Evolutionary conservation across 2,113 vertebrate genomes (phyloP).

Genomic region (Pogona vitticeps): DNA sequence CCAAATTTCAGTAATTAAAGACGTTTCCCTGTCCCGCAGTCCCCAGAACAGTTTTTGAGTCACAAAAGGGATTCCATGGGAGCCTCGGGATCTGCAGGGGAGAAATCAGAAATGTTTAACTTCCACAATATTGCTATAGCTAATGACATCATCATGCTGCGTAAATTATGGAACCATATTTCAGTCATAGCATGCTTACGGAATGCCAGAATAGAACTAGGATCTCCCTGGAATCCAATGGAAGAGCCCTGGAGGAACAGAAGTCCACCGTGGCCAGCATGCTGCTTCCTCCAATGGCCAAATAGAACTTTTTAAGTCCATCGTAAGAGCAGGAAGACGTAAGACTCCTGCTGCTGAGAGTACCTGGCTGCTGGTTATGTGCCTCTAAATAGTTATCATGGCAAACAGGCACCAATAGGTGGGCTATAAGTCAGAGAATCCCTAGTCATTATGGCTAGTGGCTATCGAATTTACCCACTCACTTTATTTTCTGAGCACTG

Average conservation of each 20-base stretch:
- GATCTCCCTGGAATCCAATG: neutral
- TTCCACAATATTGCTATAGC: too few relatives aligned
- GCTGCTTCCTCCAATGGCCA: neutral
- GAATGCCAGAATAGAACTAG: neutral
- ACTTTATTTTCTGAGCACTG: neutral
- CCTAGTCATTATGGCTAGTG: neutral
- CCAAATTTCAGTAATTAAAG: too few relatives aligned
- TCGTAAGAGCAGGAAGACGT: neutral
- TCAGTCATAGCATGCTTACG: neutral
- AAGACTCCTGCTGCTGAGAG: neutral
- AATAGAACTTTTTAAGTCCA: neutral
- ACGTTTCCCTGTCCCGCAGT: too few relatives aligned
- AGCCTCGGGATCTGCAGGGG: too few relatives aligned
- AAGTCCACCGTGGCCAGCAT: neutral
- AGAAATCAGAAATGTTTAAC: too few relatives aligned
- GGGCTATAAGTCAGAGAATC: neutral
- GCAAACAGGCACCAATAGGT: too few relatives aligned
- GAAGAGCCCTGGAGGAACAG: neutral
- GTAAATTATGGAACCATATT: too few relatives aligned
- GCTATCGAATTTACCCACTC: too few relatives aligned
- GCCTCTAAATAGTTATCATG: too few relatives aligned
- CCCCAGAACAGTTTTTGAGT: too few relatives aligned
- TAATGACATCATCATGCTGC: too few relatives aligned
- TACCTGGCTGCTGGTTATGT: neutral
- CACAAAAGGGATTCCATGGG: too few relatives aligned